These are phyloP conservation scores for Amblyopsis hoosieri DNA, from an alignment of 2,797 vertebrate genomes.

Conservation along the genomic window DNA sequence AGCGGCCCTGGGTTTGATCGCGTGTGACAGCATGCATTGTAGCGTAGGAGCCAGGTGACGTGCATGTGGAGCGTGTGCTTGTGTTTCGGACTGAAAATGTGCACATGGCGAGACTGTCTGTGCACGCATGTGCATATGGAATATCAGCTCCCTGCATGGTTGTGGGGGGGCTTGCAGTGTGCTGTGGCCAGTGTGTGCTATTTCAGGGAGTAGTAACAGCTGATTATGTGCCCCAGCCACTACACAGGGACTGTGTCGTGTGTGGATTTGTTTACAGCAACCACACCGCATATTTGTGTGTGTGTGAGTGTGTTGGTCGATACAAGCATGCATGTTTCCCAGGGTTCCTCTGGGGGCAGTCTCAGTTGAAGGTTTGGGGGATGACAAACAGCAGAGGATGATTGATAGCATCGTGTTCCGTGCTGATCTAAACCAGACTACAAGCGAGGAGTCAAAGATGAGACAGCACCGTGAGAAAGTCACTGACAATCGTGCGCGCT, in stretches of 20 bases:
- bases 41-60: too few relatives aligned
- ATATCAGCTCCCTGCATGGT: slow-evolving; percentile 28
- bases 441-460: slow-evolving; percentile 29
- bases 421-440: slow-evolving; percentile 41
- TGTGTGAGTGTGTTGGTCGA: background rate
- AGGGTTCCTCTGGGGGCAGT: background rate
- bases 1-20: slow-evolving; percentile 40
- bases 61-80: too few relatives aligned
- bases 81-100: too few relatives aligned
- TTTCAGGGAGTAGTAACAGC: slow-evolving; percentile 50
- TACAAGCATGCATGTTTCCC: background rate
- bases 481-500: background rate
- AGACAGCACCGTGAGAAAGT: slow-evolving; percentile 19
- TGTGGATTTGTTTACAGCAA: slow-evolving; percentile 21
- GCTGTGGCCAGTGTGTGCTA: slow-evolving; percentile 36
- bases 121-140: slow-evolving; percentile 37
- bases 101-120: too few relatives aligned
- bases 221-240: slow-evolving; percentile 26
- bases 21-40: background rate
- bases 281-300: slow-evolving; percentile 15
- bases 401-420: slow-evolving; percentile 14
- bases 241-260: background rate
- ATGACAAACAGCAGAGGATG: slow-evolving; percentile 18
- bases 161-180: slow-evolving; percentile 16
- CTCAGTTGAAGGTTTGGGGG: slow-evolving; percentile 12